Percentiles rank a stretch among this genome's conserved stretches.
Conservation (phyloP, 2,888 invertebrate species). For the Oscheius sp. region DNA sequence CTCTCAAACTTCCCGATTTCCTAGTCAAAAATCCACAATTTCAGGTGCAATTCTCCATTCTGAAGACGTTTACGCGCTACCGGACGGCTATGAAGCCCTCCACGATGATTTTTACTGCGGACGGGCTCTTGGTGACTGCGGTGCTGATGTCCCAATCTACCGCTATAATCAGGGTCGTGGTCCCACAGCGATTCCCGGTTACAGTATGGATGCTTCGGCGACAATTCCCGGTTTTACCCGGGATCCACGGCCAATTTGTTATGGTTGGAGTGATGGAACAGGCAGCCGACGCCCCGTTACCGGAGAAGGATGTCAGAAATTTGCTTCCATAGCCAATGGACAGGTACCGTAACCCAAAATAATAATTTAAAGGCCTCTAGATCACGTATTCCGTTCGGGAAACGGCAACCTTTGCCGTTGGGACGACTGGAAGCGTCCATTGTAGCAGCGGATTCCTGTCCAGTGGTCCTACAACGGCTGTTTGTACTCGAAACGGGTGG, state of each 20-base stretch:
- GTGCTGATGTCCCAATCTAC: constrained; percentile 56
- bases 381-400: constrained; percentile 42
- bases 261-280: constrained; percentile 49
- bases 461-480: constrained; percentile 39
- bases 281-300: constrained; percentile 41
- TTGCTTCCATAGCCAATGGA: constrained; percentile 30
- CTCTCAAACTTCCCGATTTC: too few relatives aligned
- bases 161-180: constrained; percentile 30
- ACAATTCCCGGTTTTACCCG: constrained; percentile 45
- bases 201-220: constrained; percentile 44
- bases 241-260: constrained; percentile 50
- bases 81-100: constrained; percentile 14
- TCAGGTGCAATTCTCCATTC: constrained; percentile 31
- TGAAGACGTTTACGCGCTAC: constrained; percentile 30
- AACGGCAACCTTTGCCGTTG: constrained; percentile 41
- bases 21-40: too few relatives aligned
- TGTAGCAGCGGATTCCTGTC: constrained; percentile 50
- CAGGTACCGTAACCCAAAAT: constrained; percentile 13
- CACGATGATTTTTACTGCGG: constrained; percentile 56
- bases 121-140: constrained; percentile 41
- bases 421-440: constrained; percentile 53
- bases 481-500: constrained; percentile 56
- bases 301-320: constrained; percentile 36
- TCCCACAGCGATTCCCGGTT: constrained; percentile 39
- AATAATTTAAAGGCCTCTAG: constrained; percentile 17